A percentile compares a stretch with the other conserved stretches of the same genome.
phyloP scores from a whole-genome alignment of 2,797 vertebrate species.

The Phataginus tricuspis region DNA sequence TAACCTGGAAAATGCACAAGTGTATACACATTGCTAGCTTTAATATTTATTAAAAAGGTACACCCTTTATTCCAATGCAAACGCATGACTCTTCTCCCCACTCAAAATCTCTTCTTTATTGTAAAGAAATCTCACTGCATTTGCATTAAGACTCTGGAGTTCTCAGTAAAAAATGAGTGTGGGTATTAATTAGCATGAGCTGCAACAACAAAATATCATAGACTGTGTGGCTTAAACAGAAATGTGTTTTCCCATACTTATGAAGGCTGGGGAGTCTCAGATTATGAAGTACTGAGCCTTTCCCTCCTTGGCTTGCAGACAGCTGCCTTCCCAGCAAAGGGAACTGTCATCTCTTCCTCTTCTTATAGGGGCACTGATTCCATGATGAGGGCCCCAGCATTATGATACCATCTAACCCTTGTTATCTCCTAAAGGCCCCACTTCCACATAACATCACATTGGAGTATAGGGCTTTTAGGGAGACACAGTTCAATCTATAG shows the following conservation, averaged over 20 bases:
- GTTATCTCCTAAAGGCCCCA: background rate
- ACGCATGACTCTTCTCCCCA: background rate
- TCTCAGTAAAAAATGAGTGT: background rate
- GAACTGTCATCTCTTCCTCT: background rate
- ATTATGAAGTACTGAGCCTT: background rate
- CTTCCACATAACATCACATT: background rate
- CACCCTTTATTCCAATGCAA: background rate
- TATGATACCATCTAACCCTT: background rate
- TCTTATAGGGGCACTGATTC: background rate
- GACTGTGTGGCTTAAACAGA: background rate
- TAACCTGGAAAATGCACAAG: slow-evolving; percentile 43
- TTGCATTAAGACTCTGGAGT: background rate
- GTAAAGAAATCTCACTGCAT: background rate
- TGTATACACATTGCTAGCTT: background rate
- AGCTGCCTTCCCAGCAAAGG: background rate
- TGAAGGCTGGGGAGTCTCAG: background rate
- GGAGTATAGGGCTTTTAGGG: background rate
- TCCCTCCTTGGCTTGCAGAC: background rate
- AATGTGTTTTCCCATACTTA: background rate
- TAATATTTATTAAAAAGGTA: slow-evolving; percentile 9
- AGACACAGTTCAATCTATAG: background rate
- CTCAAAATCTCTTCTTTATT: background rate
- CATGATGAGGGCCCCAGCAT: fast-evolving
- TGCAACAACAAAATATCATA: background rate
- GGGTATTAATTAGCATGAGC: background rate